Percentiles rank a stretch among this genome's conserved stretches.
Evolutionary conservation across 1,140 invertebrate genomes (phyloP).

Genomic region (Aphidius ervi): DNA sequence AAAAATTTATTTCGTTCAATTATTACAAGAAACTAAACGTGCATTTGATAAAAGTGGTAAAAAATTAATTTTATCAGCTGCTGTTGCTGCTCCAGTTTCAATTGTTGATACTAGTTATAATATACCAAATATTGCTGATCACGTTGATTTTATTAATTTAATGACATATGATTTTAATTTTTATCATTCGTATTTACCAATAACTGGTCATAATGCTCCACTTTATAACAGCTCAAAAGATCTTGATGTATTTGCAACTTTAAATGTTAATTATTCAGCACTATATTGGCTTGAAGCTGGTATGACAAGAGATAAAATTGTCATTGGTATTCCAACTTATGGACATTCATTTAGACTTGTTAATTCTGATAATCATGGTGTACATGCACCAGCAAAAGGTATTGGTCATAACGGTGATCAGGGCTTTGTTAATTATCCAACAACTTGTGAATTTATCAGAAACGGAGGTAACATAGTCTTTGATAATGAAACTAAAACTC

Average conservation of each 20-base stretch:
- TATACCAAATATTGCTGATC: slow-evolving; percentile 67
- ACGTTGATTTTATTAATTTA: slow-evolving; percentile 80
- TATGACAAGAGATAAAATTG: slow-evolving; percentile 76
- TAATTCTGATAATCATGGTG: slow-evolving; percentile 61
- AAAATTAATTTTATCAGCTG: slow-evolving; percentile 65
- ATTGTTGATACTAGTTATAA: slow-evolving; percentile 75
- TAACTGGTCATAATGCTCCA: slow-evolving; percentile 80
- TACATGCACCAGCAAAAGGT: slow-evolving; percentile 69
- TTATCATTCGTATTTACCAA: slow-evolving; percentile 69
- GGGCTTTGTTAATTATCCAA: slow-evolving; percentile 70
- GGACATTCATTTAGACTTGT: slow-evolving; percentile 75
- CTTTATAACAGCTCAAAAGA: slow-evolving; percentile 62
- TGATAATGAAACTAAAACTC: slow-evolving; percentile 68
- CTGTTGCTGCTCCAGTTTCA: slow-evolving; percentile 69
- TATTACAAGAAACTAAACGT: slow-evolving; percentile 65
- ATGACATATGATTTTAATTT: slow-evolving; percentile 90
- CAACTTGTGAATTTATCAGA: slow-evolving; percentile 65
- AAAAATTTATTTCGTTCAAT: slow-evolving; percentile 67
- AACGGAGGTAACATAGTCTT: slow-evolving; percentile 55
- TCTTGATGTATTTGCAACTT: slow-evolving; percentile 61
- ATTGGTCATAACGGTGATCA: slow-evolving; percentile 60
- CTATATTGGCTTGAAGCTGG: slow-evolving; percentile 77
- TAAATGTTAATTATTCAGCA: slow-evolving; percentile 81
- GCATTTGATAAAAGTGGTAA: slow-evolving; percentile 59
- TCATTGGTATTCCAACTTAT: slow-evolving; percentile 86